Evolutionary conservation across 2,113 vertebrate species (phyloP).

Genomic region (Nerophis ophidion): DNA sequence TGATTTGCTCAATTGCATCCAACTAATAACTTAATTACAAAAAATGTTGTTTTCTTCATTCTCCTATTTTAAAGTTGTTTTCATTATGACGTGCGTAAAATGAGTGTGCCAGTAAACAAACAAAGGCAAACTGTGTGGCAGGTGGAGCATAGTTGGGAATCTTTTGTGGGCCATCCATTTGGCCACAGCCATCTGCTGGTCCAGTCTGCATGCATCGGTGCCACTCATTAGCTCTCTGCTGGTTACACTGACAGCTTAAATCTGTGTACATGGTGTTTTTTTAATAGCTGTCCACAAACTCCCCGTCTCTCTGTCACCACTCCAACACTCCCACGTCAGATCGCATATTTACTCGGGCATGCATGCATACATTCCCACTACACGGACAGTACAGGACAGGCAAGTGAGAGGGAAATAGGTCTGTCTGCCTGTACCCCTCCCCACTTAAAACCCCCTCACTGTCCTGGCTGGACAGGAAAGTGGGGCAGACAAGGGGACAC

Average conservation of each 20-base stretch:
- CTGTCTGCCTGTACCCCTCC: constrained; percentile 59
- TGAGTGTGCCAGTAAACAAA: constrained; percentile 35
- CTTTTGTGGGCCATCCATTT: constrained; percentile 60
- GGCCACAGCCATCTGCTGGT: constrained; percentile 65
- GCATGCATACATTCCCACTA: constrained; percentile 24
- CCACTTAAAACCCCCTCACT: constrained; percentile 39
- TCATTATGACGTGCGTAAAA: constrained; percentile 12
- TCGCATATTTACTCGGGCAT: constrained; percentile 42
- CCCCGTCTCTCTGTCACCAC: constrained; percentile 38
- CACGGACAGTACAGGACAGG: constrained; percentile 32
- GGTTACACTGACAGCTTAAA: constrained; percentile 40
- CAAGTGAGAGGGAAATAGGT: constrained; percentile 62
- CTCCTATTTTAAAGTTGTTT: constrained; percentile 13
- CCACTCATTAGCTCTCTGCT: constrained; percentile 60
- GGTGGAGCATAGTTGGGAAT: constrained; percentile 54
- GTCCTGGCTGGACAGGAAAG: constrained; percentile 61
- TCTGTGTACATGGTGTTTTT: constrained; percentile 39
- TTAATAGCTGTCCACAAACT: constrained; percentile 47
- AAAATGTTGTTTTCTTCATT: not conserved
- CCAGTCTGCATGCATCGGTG: constrained; percentile 47
- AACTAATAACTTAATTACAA: not conserved
- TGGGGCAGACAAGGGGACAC: constrained; percentile 53
- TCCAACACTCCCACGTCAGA: constrained; percentile 51
- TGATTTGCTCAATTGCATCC: no score
- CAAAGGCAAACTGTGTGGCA: constrained; percentile 48